Evolutionary conservation across 2,113 vertebrate genomes (phyloP).

Genomic region (Alethe castanea): DNA sequence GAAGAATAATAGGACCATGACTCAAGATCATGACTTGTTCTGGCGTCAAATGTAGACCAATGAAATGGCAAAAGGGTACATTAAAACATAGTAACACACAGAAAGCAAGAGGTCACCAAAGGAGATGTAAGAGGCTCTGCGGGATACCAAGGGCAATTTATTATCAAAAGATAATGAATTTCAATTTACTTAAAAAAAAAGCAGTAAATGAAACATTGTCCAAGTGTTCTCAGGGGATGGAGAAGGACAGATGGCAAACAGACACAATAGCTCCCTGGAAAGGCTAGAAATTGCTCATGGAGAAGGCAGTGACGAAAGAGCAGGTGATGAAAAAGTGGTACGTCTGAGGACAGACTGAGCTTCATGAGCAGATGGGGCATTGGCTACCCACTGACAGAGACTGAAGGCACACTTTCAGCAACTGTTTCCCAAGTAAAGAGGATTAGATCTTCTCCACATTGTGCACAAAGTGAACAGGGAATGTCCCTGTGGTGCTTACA

Average conservation of each 20-base stretch:
- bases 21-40: not conserved
- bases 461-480: not conserved
- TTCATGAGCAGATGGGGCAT: not conserved
- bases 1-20: constrained; percentile 1
- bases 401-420: not conserved
- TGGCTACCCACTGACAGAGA: not conserved
- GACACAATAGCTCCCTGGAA: not conserved
- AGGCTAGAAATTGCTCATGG: not conserved
- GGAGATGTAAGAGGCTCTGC: not conserved
- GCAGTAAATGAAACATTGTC: not conserved
- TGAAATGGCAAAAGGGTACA: not conserved
- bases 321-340: not conserved
- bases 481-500: not conserved
- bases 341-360: not conserved
- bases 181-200: not conserved
- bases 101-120: not conserved
- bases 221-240: not conserved
- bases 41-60: not conserved
- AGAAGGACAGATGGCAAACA: constrained; percentile 28
- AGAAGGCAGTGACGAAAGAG: not conserved
- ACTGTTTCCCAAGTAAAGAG: not conserved
- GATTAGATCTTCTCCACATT: not conserved
- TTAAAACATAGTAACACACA: not conserved
- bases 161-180: not conserved
- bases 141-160: constrained; percentile 7